Evolutionary conservation across 2,797 vertebrate genomes (phyloP).

Genomic region (Cuniculus paca): DNA sequence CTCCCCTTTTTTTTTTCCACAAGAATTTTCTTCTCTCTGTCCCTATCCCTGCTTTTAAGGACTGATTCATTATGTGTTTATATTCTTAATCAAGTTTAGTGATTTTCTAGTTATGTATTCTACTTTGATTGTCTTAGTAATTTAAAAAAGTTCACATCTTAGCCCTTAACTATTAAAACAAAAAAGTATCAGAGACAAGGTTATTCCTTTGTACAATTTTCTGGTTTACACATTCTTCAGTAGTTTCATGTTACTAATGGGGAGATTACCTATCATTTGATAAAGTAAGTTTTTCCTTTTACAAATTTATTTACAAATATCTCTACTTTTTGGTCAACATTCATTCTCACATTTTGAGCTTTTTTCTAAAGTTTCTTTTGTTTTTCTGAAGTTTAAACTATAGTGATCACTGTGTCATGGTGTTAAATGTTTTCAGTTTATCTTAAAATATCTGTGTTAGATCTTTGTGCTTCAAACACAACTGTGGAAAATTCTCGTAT

Average conservation of each 20-base stretch:
- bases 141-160: neutral
- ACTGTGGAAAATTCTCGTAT: neutral
- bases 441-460: neutral
- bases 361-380: neutral
- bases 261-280: neutral
- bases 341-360: neutral
- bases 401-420: neutral
- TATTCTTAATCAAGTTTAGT: neutral
- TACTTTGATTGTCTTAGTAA: neutral
- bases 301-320: neutral
- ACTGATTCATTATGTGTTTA: neutral
- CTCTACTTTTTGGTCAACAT: neutral
- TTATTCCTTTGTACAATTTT: neutral
- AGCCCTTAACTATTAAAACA: neutral
- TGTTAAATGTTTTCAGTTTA: neutral
- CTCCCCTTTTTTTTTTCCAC: neutral
- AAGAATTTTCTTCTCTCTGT: neutral
- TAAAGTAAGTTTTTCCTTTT: neutral
- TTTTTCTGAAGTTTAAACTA: neutral
- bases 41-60: neutral
- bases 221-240: neutral
- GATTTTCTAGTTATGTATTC: neutral
- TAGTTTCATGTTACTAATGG: neutral
- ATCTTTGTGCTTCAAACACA: neutral
- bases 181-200: neutral